Evolutionary conservation across 2,797 vertebrate genomes (phyloP).

Genomic region (Buphagus erythrorhynchus): DNA sequence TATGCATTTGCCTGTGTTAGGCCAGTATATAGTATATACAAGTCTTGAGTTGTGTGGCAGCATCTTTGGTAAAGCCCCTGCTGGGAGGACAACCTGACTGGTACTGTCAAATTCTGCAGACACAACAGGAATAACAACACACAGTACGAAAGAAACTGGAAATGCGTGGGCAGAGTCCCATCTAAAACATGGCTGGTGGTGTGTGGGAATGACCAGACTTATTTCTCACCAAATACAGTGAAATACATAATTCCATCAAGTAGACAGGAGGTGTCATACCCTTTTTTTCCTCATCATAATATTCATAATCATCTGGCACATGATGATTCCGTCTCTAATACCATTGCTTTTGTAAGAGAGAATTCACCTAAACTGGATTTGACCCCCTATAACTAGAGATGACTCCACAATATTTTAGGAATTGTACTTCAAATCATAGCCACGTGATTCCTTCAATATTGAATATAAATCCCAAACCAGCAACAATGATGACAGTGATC

Average conservation of each 20-base stretch:
- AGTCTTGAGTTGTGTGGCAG: neutral
- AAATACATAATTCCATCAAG: neutral
- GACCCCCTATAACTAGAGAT: neutral
- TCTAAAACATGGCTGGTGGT: neutral
- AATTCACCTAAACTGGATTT: neutral
- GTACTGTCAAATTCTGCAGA: neutral
- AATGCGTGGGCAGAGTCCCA: neutral
- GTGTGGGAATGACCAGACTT: neutral
- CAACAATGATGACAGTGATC: slow-evolving; percentile 18
- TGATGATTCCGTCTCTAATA: neutral
- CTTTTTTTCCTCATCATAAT: neutral
- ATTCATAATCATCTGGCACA: neutral
- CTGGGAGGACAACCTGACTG: neutral
- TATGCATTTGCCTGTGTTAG: neutral
- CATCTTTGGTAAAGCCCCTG: neutral
- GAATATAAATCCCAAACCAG: neutral
- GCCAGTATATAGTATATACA: neutral
- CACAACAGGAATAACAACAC: neutral
- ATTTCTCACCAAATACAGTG: neutral
- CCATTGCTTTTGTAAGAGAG: neutral
- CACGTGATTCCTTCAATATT: neutral
- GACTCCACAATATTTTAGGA: neutral
- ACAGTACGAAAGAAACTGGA: neutral
- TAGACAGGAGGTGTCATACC: neutral
- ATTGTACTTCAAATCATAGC: neutral